A percentile compares a stretch with the other conserved stretches of the same genome.
Evolutionary conservation across 2,113 vertebrate genomes (phyloP).

Genomic region (Melanostigma gelatinosum): DNA sequence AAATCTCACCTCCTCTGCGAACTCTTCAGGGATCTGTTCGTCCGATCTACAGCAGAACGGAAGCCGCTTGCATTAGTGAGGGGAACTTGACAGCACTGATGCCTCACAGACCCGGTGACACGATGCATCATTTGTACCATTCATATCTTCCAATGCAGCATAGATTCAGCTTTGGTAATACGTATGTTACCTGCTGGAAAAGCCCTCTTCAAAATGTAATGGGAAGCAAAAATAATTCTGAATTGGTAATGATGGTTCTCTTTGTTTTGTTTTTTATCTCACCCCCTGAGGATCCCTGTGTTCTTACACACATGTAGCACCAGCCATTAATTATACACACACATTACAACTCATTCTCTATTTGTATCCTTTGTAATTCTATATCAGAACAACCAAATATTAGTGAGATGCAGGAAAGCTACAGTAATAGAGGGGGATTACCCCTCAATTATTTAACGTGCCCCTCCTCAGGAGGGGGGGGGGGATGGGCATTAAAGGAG

Average conservation of each 20-base stretch:
- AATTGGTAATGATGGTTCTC: neutral
- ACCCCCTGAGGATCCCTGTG: neutral
- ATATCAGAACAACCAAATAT: constrained; percentile 11
- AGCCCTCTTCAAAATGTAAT: neutral
- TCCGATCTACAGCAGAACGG: neutral
- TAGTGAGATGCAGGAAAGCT: constrained; percentile 27
- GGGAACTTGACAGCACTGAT: neutral
- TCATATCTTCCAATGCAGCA: constrained; percentile 3
- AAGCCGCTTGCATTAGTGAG: neutral
- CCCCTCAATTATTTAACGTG: constrained; percentile 79
- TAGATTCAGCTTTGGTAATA: neutral
- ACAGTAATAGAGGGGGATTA: constrained; percentile 49
- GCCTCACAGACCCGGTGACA: neutral
- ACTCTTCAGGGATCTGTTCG: neutral
- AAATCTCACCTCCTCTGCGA: neutral
- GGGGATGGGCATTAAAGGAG: constrained; percentile 67
- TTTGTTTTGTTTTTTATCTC: neutral
- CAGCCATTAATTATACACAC: neutral
- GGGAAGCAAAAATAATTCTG: neutral
- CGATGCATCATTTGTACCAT: constrained; percentile 17
- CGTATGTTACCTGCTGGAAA: neutral
- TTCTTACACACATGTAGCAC: neutral
- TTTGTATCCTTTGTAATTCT: neutral
- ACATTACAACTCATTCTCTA: neutral
- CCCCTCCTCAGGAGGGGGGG: constrained; percentile 53